Conservation (phyloP, 1,140 invertebrate genomes). For the Helicoverpa armigera region DNA sequence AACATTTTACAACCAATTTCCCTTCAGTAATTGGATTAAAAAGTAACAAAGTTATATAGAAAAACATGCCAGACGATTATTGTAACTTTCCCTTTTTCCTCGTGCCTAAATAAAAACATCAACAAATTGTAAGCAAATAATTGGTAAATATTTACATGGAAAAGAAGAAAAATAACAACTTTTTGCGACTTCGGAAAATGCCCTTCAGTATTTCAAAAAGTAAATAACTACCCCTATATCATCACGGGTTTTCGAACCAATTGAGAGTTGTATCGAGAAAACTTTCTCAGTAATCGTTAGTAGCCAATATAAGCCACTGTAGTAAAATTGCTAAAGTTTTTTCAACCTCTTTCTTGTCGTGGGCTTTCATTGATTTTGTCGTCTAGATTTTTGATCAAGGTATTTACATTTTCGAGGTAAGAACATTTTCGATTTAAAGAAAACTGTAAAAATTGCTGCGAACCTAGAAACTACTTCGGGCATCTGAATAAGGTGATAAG, state of each 20-base stretch:
- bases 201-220: background rate
- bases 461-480: too few relatives aligned
- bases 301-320: background rate
- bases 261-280: background rate
- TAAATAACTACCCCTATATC: background rate
- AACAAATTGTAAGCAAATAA: background rate
- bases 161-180: background rate
- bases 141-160: background rate
- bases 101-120: background rate
- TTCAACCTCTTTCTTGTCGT: too few relatives aligned
- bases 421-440: too few relatives aligned
- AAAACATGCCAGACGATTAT: background rate
- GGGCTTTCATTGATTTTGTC: too few relatives aligned
- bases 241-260: background rate
- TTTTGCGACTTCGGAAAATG: background rate
- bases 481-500: too few relatives aligned
- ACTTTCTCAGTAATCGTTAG: background rate
- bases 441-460: too few relatives aligned
- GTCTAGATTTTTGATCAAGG: too few relatives aligned
- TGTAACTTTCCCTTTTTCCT: background rate
- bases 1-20: too few relatives aligned
- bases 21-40: too few relatives aligned
- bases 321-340: background rate
- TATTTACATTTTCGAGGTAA: too few relatives aligned
- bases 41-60: too few relatives aligned